These are phyloP conservation scores for Sminthurinus signatus DNA, from an alignment of 1,140 invertebrate species.

Conservation along the genomic window DNA sequence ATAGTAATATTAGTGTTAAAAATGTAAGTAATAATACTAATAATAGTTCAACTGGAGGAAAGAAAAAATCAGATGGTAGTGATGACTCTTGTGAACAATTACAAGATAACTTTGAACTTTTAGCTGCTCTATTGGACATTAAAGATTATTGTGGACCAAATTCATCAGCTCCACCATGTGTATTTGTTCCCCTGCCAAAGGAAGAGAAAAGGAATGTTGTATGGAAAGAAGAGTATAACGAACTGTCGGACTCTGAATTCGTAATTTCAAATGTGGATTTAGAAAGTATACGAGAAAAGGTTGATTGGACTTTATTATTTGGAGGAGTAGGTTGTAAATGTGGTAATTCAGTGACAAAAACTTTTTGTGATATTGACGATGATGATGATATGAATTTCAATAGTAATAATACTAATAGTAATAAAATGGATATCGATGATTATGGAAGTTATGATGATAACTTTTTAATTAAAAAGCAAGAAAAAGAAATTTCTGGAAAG, in stretches of 20 bases:
- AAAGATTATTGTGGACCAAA: background rate
- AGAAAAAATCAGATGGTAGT: background rate
- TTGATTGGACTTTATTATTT: background rate
- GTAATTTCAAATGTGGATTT: constrained; percentile 1
- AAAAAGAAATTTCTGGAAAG: no score
- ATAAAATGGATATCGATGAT: no score
- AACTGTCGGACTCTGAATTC: background rate
- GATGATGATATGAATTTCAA: background rate
- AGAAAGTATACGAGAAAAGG: background rate
- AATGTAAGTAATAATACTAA: background rate
- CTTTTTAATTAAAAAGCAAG: no score
- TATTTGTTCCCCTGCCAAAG: background rate
- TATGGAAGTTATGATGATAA: no score
- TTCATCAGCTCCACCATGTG: constrained; percentile 10
- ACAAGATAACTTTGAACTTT: background rate
- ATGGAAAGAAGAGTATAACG: background rate
- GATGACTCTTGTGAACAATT: background rate
- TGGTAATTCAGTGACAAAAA: background rate
- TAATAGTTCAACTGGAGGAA: background rate
- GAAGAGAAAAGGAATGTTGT: background rate
- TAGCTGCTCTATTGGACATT: constrained; percentile 14
- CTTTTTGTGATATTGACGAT: background rate
- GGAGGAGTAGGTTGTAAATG: background rate
- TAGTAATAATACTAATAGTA: background rate
- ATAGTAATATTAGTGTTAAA: no score